Evolutionary conservation across 2,113 vertebrate genomes (phyloP).

Genomic region (Xyliphius kryptos): DNA sequence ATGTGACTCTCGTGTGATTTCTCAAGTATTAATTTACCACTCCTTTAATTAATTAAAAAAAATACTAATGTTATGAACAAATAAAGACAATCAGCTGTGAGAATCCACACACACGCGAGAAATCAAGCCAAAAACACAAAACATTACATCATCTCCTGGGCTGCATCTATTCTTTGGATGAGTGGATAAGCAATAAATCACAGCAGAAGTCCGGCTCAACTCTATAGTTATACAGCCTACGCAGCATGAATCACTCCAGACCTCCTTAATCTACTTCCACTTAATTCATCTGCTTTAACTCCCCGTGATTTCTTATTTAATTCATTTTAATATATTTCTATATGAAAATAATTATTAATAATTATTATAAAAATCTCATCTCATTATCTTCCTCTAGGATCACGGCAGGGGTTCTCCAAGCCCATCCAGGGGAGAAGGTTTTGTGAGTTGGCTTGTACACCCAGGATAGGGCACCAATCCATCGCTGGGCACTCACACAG

Average conservation of each 20-base stretch:
- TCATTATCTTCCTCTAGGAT: too few relatives aligned
- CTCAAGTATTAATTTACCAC: too few relatives aligned
- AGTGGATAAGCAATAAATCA: slow-evolving; percentile 46
- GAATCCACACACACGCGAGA: slow-evolving; percentile 1
- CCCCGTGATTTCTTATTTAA: neutral
- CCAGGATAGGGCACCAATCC: too few relatives aligned
- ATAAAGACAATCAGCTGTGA: too few relatives aligned
- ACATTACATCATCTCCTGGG: slow-evolving; percentile 41
- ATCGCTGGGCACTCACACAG: too few relatives aligned
- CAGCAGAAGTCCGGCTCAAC: slow-evolving; percentile 37
- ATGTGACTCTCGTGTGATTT: too few relatives aligned
- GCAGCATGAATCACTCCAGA: slow-evolving; percentile 36
- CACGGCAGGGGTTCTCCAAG: too few relatives aligned
- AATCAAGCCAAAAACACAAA: slow-evolving; percentile 24
- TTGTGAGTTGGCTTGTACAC: too few relatives aligned
- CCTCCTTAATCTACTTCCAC: slow-evolving; percentile 27
- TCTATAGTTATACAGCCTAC: slow-evolving; percentile 26
- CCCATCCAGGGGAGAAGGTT: too few relatives aligned
- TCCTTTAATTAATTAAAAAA: too few relatives aligned
- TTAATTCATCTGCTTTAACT: slow-evolving; percentile 16
- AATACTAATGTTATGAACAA: too few relatives aligned
- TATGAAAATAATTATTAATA: neutral
- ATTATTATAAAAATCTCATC: too few relatives aligned
- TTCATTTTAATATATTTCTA: slow-evolving; percentile 2
- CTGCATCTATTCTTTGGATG: slow-evolving; percentile 35